Conservation (phyloP, 2,113 vertebrate genomes). For the Oryzias celebensis region DNA sequence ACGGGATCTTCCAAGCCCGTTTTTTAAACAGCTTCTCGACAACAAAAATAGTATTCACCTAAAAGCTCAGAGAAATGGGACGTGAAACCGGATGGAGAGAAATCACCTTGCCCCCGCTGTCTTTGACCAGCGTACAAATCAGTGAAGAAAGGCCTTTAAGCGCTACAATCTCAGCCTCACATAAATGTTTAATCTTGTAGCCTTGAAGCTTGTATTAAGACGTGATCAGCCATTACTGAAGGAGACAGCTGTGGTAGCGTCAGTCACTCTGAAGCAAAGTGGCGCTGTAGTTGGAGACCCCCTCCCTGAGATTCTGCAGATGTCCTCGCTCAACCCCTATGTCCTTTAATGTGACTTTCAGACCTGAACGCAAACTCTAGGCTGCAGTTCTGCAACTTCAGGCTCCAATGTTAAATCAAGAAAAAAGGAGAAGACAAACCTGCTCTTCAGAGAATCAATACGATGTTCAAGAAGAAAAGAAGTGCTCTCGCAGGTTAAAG, state of each 20-base stretch:
- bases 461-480: constrained; percentile 2
- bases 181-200: constrained; percentile 62
- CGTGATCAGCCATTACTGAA: constrained; percentile 31
- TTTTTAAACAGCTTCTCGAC: constrained; percentile 41
- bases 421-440: constrained; percentile 21
- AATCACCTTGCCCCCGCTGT: constrained; percentile 25
- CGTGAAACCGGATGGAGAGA: constrained; percentile 32
- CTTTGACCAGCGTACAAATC: constrained; percentile 18
- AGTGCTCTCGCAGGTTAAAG: background rate
- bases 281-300: background rate
- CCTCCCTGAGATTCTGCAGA: constrained; percentile 23
- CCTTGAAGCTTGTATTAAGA: constrained; percentile 37
- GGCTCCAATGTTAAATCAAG: constrained; percentile 3
- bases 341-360: constrained; percentile 30
- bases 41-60: constrained; percentile 58
- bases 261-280: constrained; percentile 10
- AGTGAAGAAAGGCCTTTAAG: constrained; percentile 17
- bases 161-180: constrained; percentile 30
- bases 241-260: constrained; percentile 6
- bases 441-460: constrained; percentile 17
- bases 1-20: constrained; percentile 30
- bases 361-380: constrained; percentile 1
- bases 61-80: constrained; percentile 48
- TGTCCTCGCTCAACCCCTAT: constrained; percentile 13
- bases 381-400: constrained; percentile 12